These are phyloP conservation scores for Pelobates cultripes DNA, from an alignment of 2,797 vertebrate genomes.

Conservation along the genomic window DNA sequence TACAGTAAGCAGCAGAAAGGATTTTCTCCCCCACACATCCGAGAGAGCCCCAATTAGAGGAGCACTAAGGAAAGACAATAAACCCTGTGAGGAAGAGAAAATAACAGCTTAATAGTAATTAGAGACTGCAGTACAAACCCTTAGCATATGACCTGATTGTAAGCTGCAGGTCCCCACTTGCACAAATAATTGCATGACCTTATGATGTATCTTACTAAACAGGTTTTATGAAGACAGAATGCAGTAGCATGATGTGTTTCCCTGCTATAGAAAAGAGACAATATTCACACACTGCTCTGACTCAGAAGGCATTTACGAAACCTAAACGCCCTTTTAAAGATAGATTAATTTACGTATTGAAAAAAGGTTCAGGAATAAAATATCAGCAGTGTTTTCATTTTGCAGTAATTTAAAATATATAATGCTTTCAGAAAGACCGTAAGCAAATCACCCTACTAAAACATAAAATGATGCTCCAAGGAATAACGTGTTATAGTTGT, in stretches of 20 bases:
- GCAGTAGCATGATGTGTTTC: background rate
- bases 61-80: constrained; percentile 84
- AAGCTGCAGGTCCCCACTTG: background rate
- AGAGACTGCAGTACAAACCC: background rate
- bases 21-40: constrained; percentile 87
- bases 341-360: background rate
- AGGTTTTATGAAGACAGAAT: background rate
- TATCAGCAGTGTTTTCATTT: too few species aligned
- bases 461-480: too few species aligned
- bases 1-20: constrained; percentile 85
- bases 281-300: background rate
- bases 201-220: constrained; percentile 7
- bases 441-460: too few species aligned
- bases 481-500: too few species aligned
- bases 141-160: too few species aligned
- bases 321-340: background rate
- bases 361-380: too few species aligned
- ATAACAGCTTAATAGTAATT: constrained; percentile 10
- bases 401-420: too few species aligned
- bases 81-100: constrained; percentile 69
- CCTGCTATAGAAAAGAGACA: background rate
- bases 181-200: constrained; percentile 3
- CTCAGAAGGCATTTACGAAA: background rate
- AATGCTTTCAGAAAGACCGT: too few species aligned
- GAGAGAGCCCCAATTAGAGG: constrained; percentile 86